Conservation (phyloP, 1,140 invertebrate species). For the Rhysida immarginata region DNA sequence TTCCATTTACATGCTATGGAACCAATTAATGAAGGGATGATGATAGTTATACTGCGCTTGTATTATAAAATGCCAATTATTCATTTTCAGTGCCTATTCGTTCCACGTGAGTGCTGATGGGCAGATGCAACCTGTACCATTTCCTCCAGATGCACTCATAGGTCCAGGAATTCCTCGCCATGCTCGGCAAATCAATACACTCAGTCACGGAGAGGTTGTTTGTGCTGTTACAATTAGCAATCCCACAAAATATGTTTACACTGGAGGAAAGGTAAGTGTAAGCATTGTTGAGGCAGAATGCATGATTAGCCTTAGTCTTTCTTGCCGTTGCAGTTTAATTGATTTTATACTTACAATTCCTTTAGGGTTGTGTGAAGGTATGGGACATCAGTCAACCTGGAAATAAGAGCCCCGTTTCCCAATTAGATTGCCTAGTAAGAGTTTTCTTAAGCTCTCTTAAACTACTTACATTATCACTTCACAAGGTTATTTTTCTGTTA, state of each 20-base stretch:
- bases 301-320: too few species aligned
- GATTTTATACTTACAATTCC: too few species aligned
- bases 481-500: too few species aligned
- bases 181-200: slow-evolving; percentile 72
- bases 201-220: slow-evolving; percentile 89
- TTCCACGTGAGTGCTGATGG: slow-evolving; percentile 79
- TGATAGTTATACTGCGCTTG: too few species aligned
- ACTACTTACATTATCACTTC: too few species aligned
- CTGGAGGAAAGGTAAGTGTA: slow-evolving; percentile 68
- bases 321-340: too few species aligned
- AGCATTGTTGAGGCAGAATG: too few species aligned
- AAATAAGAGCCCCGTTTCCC: slow-evolving; percentile 66
- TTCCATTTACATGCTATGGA: too few species aligned
- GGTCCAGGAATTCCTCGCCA: slow-evolving; percentile 84
- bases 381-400: slow-evolving; percentile 64
- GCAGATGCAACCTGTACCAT: slow-evolving; percentile 80
- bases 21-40: too few species aligned
- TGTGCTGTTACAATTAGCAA: slow-evolving; percentile 74
- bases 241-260: slow-evolving; percentile 87
- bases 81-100: slow-evolving; percentile 67
- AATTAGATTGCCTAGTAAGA: slow-evolving; percentile 78
- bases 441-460: too few species aligned
- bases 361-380: slow-evolving; percentile 81
- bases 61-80: too few species aligned
- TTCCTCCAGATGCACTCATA: slow-evolving; percentile 81